phyloP scores from a whole-genome alignment of 2,797 vertebrate genomes.

The Pagetopsis macropterus region DNA sequence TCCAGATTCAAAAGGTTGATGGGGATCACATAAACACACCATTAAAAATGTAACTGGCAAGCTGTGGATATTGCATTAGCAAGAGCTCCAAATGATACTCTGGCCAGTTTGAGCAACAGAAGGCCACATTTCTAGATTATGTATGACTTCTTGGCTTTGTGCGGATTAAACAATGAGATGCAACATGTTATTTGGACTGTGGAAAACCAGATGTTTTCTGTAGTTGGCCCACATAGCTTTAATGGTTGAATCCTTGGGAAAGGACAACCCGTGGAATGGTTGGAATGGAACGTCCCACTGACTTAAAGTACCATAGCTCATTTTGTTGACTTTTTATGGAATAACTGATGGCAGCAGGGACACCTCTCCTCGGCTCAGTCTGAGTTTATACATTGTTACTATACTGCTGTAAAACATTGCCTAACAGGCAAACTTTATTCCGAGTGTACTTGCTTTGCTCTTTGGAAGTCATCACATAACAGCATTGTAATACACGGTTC shows the following conservation, averaged over 20 bases:
- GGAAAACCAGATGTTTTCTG: constrained; percentile 66
- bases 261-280: constrained; percentile 42
- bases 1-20: constrained; percentile 36
- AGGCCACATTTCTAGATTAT: background rate
- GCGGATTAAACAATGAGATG: background rate
- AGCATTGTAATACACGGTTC: too few species aligned
- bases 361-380: constrained; percentile 10
- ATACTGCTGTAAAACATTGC: background rate
- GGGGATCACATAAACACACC: constrained; percentile 42
- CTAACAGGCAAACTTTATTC: background rate
- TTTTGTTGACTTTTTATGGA: constrained; percentile 58
- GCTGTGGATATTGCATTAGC: constrained; percentile 16
- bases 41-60: constrained; percentile 22
- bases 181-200: background rate
- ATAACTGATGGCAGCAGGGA: constrained; percentile 40
- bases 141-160: background rate
- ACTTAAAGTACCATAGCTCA: constrained; percentile 45
- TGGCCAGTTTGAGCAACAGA: background rate
- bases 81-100: background rate
- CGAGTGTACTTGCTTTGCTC: too few species aligned
- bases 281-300: constrained; percentile 39
- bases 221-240: constrained; percentile 71
- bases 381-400: constrained; percentile 15
- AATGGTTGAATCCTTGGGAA: constrained; percentile 60
- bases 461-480: too few species aligned